Conservation (phyloP, 1,140 invertebrate genomes). For the Harpegnathos saltator region DNA sequence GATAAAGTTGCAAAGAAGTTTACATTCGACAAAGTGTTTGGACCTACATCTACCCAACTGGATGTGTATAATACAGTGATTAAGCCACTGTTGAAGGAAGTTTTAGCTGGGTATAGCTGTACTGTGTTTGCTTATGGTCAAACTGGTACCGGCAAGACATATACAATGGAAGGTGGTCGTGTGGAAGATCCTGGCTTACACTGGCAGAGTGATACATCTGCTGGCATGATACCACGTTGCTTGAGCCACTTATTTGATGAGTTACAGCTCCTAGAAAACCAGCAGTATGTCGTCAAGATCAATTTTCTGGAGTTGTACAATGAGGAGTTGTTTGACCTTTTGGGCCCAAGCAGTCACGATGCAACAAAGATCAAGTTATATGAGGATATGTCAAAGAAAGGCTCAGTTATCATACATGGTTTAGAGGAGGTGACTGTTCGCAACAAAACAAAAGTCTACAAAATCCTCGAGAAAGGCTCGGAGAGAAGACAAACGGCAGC, state of each 20-base stretch:
- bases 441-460: conserved; percentile 96
- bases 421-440: conserved; percentile 96
- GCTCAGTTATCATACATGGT: conserved; percentile 97
- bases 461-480: conserved; percentile 94
- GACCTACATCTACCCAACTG: conserved; percentile 85
- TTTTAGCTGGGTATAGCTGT: conserved; percentile 97
- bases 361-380: conserved; percentile 92
- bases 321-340: conserved; percentile 97
- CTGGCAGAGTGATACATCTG: conserved; percentile 88
- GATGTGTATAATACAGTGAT: conserved; percentile 96
- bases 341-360: conserved; percentile 90
- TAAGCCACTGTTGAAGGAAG: conserved; percentile 95
- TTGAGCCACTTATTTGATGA: conserved; percentile 94
- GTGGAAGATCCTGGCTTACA: conserved; percentile 84
- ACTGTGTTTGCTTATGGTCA: conserved; percentile 99
- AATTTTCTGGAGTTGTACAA: conserved; percentile 99
- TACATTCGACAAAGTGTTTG: background rate
- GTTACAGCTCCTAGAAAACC: conserved; percentile 88
- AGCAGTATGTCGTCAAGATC: conserved; percentile 96
- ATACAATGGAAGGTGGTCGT: conserved; percentile 96
- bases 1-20: background rate
- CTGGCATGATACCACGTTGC: conserved; percentile 94
- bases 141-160: conserved; percentile 99
- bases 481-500: conserved; percentile 95
- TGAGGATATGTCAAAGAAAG: conserved; percentile 93